Base-by-base conservation (phyloP, 2,888 invertebrate species). In the Cheilosia scutellata region DNA sequence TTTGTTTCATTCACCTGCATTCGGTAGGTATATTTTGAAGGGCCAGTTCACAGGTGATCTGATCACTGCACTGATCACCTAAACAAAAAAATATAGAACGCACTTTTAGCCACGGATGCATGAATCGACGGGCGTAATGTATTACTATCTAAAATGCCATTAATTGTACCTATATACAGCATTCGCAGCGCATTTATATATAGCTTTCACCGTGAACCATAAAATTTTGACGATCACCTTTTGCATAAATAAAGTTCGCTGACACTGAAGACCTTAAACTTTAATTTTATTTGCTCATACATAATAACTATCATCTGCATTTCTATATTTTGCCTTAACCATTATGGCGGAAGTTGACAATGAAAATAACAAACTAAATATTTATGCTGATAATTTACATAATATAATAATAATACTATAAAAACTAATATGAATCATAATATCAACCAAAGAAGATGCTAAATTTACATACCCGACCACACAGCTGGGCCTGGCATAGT, bases 401-500 rank as follows among this genome's bases (percentile, higher is more conserved):
- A 68, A 57, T 27, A 51, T 11, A 29, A 40, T 13, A 57, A 57
- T 7, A 27, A 5, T 25, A 55, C 16, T 7, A 62, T 49, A 16
- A 60, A 70, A 25, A 3, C 27, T 33, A 53, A 42, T 20, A 63
- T 63, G 29, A 63, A 20, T 55, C 63, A 47, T 27, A 37, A 25
- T 6, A 13, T 4, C 40, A 5, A 53, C 37, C 3, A 51, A 25
- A 31, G 11, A 33, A 47, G 4, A 27, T 62, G 40, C 16, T 13
- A 83, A 57, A 77, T 88, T 68, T 90, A 92, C 92, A 91, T 90
- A 92, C 92, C 92, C 89, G 92, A 92, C 92, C 92, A 92, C 91
- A 92, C 90, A 88, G 92, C 92, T 90, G 92, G 91, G 89, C 92
- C 92, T 90, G 92, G 92, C 92, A 92, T 92, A 90, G 90, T 91